Base-by-base conservation (phyloP, 2,113 vertebrate genomes). In the Epinephelus lanceolatus region DNA sequence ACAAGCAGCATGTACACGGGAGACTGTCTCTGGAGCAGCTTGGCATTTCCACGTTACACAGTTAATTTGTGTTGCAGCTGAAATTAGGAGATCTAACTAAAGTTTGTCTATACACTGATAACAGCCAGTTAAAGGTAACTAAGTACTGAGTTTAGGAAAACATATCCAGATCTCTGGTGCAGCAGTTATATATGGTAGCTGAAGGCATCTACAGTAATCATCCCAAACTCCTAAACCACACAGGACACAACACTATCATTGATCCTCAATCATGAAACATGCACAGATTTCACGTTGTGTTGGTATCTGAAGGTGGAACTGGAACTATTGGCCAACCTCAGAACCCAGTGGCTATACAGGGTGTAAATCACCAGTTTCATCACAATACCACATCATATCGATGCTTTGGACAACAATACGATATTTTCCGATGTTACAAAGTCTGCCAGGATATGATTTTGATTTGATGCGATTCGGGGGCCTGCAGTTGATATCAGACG, bases 31-130 rank as follows among this genome's bases (percentile, higher is more conserved):
- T 92, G 95, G 94, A 93, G 95, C 79, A 27, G 63, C 73, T 77
- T 82, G 77, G 70, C 80, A 85, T 91, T 89, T 87, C 72, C 90
- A 95, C 94, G 88, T 92, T 92, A 94, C 92, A 90, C 90, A 94
- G 92, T 93, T 93, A 88, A 93, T 93, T 91, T 95, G 83, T 75
- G 88, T 72, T 77, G 78, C 76, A 68, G 61, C 78, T 81, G 63
- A 88, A 91, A 87, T 83, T 42, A 88, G 80, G 74, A 81, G 85
- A 81, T 87, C 90, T 71, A 86, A 84, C 78, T 65, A 40, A 65
- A 87, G 82, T 79, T 53, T 83, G 89, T 85, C 82, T 15, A 92
- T 87, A 86, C 53, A 60, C 65, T 52, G 40, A 86, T 85, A 79
- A 90, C 51, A 23, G 72, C 51, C 78, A 66, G 61, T 82, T 78